These are phyloP conservation scores for Phyllostomus hastatus DNA, from an alignment of 2,113 vertebrate genomes.

Conservation along the genomic window DNA sequence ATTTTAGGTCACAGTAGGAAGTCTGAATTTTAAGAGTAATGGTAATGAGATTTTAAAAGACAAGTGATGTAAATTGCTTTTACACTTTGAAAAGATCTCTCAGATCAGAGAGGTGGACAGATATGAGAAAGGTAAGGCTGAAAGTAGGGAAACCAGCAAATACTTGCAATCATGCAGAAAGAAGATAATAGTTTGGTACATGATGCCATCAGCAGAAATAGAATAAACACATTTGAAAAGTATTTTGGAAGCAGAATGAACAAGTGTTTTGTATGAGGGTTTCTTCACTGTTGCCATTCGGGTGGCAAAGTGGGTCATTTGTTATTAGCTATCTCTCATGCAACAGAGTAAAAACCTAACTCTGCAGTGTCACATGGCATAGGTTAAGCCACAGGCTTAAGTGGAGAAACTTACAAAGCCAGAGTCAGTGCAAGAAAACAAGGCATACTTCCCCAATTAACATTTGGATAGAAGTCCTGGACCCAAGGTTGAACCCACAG, in stretches of 20 bases:
- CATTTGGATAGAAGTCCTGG: neutral
- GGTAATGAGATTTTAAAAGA: neutral
- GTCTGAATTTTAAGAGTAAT: neutral
- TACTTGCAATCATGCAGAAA: neutral
- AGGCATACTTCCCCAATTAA: neutral
- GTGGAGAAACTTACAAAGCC: neutral
- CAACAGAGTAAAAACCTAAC: neutral
- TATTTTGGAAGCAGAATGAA: neutral
- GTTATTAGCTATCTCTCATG: neutral
- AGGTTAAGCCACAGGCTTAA: neutral
- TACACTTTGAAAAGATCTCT: neutral
- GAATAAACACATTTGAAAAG: neutral
- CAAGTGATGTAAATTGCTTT: neutral
- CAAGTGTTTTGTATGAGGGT: neutral
- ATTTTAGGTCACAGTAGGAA: neutral
- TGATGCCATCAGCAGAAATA: neutral
- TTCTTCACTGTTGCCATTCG: neutral
- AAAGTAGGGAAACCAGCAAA: neutral
- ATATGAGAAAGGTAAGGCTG: neutral
- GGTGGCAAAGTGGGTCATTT: neutral
- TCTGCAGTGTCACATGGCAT: neutral
- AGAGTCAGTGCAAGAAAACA: neutral
- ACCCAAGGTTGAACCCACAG: neutral
- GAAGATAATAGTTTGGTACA: neutral
- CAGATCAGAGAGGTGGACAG: neutral